Base-by-base conservation (phyloP, 1,140 invertebrate species). In the Homalodisca vitripennis region DNA sequence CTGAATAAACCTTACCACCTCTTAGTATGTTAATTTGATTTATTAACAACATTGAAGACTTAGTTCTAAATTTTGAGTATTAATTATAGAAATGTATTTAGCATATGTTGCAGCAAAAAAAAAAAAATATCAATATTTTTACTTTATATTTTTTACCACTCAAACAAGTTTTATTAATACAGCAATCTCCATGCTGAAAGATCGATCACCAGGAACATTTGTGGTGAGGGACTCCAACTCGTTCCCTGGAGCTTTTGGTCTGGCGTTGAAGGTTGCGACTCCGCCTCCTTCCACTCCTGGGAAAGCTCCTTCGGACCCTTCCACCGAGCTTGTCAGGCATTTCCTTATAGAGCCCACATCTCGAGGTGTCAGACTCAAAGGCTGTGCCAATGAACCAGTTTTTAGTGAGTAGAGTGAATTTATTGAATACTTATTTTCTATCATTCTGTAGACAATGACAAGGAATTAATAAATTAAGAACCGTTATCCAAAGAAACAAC, bases 291-390 rank as follows among this genome's bases (percentile, higher is more conserved):
- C 85, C 47, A 79, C 82, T 1, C 80, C 82, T 27, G 80, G 77
- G 30, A 86, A 83, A 75, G 79, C 80, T 32, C 74, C 73, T 70
- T 76, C 75, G 30, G 89, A 92, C 76, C 85, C 86, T 3, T 83
- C 85, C n/a, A 91, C 87, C 75, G 95, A 97, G 78, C 82, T 97
- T 13, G 96, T 99, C 22, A 85, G 97, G 26, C 97, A 99, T 80
- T 99, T 98, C 82, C 85, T 99, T 12, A 97, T 99, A 74, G 98
- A 99, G 79, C 95, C 97, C 0, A 97, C 96, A 2, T 88, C 92
- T 2, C 89, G 93, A 73, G 98, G 98, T 34, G 98, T 99, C 17
- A 84, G 94, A 57, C 84, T 99, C 60, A 97, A 98, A 79, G 98
- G 98, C 24, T 98, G 95, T 78, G 86, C 89, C 55, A 98, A 98